Conservation (phyloP, 2,888 invertebrate genomes). For the Aplocera efformata region DNA sequence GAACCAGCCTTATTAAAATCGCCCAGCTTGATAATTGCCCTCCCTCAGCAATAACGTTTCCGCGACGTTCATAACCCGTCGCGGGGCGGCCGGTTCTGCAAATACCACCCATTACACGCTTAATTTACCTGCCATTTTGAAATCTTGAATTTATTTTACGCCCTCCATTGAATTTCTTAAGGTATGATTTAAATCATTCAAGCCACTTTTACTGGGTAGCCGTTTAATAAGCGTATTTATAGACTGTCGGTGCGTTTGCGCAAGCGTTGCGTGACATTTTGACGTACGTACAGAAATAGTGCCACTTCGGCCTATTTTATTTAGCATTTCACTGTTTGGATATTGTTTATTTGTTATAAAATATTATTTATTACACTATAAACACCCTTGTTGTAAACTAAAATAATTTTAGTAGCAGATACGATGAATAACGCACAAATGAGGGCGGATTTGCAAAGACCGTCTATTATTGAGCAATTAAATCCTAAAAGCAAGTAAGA, state of each 20-base stretch:
- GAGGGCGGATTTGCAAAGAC: too few species aligned
- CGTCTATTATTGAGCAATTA: too few species aligned
- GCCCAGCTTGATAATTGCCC: too few species aligned
- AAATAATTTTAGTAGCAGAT: too few species aligned
- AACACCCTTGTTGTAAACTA: too few species aligned
- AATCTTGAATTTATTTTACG: slow-evolving; percentile 10
- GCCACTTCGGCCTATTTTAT: slow-evolving; percentile 47
- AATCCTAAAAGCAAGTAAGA: too few species aligned
- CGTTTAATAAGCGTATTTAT: slow-evolving; percentile 43
- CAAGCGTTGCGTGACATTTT: slow-evolving; percentile 70
- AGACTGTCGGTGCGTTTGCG: slow-evolving; percentile 56
- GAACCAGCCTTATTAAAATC: too few species aligned
- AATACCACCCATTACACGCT: slow-evolving; percentile 7
- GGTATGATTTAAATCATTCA: slow-evolving; percentile 16
- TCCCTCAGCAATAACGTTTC: too few species aligned
- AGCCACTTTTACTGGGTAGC: slow-evolving; percentile 23
- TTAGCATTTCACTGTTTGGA: slow-evolving; percentile 19
- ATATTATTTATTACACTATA: too few species aligned
- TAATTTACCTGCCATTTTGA: slow-evolving; percentile 14
- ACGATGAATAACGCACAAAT: too few species aligned
- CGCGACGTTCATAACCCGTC: too few species aligned
- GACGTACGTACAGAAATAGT: slow-evolving; percentile 71
- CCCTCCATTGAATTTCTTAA: slow-evolving; percentile 9
- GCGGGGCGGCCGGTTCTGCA: slow-evolving; percentile 2
- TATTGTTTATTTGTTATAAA: slow-evolving; percentile 1